These are phyloP conservation scores for Ailuropoda melanoleuca DNA, from an alignment of 2,113 vertebrate genomes.

Conservation along the genomic window DNA sequence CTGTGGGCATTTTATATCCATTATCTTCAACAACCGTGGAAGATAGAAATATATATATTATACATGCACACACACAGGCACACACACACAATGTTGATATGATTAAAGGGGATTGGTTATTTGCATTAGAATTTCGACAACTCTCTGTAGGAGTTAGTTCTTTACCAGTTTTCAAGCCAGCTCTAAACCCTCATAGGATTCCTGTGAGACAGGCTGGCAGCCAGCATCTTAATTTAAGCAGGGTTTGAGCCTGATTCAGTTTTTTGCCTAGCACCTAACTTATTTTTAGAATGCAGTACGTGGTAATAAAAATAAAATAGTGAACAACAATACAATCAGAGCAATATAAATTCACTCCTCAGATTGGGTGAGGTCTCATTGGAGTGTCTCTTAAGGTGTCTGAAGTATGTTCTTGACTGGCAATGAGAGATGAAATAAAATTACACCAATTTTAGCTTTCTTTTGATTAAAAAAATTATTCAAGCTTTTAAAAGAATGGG, in stretches of 20 bases:
- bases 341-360: background rate
- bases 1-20: constrained; percentile 30
- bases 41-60: background rate
- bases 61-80: background rate
- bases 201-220: background rate
- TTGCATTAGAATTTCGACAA: constrained; percentile 40
- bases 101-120: constrained; percentile 20
- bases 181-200: background rate
- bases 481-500: background rate
- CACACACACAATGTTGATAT: background rate
- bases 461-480: constrained; percentile 37
- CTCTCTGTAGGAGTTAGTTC: background rate
- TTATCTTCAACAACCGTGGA: background rate
- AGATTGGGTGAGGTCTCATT: background rate
- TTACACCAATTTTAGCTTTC: constrained; percentile 2
- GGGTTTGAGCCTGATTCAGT: background rate
- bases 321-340: background rate
- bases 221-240: constrained; percentile 13
- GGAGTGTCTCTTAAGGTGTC: background rate
- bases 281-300: constrained; percentile 42
- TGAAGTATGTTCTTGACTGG: background rate
- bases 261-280: constrained; percentile 40
- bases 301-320: constrained; percentile 31
- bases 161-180: constrained; percentile 15
- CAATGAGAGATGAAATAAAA: constrained; percentile 19